phyloP scores from a whole-genome alignment of 1,140 invertebrate genomes.

The Glossosoma conforme region DNA sequence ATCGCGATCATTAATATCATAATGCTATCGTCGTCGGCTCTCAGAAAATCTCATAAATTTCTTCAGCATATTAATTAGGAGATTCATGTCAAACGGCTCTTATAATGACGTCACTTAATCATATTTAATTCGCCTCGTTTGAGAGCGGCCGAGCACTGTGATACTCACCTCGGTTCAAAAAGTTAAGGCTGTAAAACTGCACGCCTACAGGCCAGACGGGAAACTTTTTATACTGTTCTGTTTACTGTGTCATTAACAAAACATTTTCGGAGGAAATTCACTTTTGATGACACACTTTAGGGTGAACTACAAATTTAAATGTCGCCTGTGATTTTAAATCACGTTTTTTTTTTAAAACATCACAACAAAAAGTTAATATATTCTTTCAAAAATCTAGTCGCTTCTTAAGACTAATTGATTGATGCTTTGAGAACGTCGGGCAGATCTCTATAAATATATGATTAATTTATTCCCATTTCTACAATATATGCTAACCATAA shows the following conservation, averaged over 20 bases:
- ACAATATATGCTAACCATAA: no score
- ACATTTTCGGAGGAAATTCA: slow-evolving; percentile 14
- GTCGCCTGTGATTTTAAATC: no score
- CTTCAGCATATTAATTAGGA: slow-evolving; percentile 10
- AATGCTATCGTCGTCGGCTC: not conserved
- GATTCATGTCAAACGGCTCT: slow-evolving; percentile 6
- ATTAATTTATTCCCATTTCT: no score
- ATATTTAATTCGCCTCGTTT: slow-evolving; percentile 7
- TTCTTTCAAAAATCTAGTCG: no score
- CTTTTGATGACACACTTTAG: slow-evolving; percentile 13
- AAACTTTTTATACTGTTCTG: slow-evolving; percentile 20
- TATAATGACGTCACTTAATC: slow-evolving; percentile 10
- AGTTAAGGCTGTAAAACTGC: slow-evolving; percentile 14
- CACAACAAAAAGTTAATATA: no score
- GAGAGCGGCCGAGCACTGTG: not conserved
- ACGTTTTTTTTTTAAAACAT: no score
- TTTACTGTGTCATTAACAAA: slow-evolving; percentile 30
- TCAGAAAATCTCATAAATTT: slow-evolving; percentile 4
- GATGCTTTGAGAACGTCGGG: no score
- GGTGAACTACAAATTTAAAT: no score
- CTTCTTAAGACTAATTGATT: no score
- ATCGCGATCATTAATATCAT: no score
- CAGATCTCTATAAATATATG: no score
- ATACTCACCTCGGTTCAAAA: slow-evolving; percentile 10
- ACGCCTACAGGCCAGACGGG: slow-evolving; percentile 1